Evolutionary conservation across 2,797 vertebrate species (phyloP), one percentile per base, ranked within the genome.

Genomic region (Echeneis naucrates): DNA sequence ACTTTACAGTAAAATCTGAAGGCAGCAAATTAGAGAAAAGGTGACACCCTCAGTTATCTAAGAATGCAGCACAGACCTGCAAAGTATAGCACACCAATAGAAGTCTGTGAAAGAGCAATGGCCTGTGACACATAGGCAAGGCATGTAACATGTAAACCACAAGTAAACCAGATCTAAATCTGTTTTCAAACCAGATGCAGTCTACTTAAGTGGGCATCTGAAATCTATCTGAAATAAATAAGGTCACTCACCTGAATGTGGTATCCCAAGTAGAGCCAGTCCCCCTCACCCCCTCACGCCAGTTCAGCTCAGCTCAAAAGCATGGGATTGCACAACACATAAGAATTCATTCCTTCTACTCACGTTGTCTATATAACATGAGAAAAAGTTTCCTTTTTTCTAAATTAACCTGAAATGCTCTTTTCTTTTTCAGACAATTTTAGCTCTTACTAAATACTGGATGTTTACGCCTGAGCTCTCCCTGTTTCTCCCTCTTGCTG

Each of bases 221-320:
- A 75, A 68, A 72, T 38, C 17, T 19, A 58, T 13, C 3, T 27
- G 65, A 30, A 33, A 54, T n/a, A 16, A 47, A 19, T 6, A 54
- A 24, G 67, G 60, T 9, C 10, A 84, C 93, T 94, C 84, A 95
- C 95, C 93, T 95, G 89, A 91, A 89, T 78, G 84, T 59, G 74
- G 65, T 78, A 45, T 85, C 77, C 70, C 79, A 76, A 77, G 76
- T 76, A 87, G 88, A 79, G 81, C 73, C 62, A 32, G 58, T 82
- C 82, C 78, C 66, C 72, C 83, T 75, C 65, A 72, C 65, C 65
- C 40, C 37, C 23, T 13, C 13, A 23, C 47, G 37, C 60, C 17
- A 23, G 68, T 81, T 56, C 75, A 75, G 86, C 64, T 90, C 79
- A 91, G 74, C 65, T 78, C 78, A 84, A 78, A 89, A 83, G 76